These are phyloP conservation scores for Archocentrus centrarchus DNA, from an alignment of 2,113 vertebrate genomes.

Conservation along the genomic window DNA sequence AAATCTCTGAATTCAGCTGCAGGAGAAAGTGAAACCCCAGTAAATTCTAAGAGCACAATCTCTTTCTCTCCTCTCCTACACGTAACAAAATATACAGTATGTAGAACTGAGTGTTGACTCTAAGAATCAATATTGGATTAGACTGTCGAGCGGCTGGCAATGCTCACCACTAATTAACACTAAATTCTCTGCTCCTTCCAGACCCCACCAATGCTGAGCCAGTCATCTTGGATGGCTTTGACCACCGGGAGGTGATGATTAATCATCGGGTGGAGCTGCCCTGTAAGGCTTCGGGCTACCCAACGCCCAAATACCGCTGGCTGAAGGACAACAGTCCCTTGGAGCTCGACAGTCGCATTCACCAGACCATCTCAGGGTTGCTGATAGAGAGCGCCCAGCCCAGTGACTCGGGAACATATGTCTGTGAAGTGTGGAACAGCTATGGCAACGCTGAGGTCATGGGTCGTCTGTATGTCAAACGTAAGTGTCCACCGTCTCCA, in stretches of 20 bases:
- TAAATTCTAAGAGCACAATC: slow-evolving; percentile 6
- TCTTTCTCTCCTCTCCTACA: slow-evolving; percentile 14
- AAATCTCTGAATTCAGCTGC: neutral
- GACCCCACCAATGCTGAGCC: slow-evolving; percentile 97
- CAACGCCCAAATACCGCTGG: slow-evolving; percentile 96
- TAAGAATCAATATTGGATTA: slow-evolving; percentile 59
- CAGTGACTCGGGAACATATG: slow-evolving; percentile 92
- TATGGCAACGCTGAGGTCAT: slow-evolving; percentile 95
- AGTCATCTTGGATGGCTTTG: slow-evolving; percentile 95
- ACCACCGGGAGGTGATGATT: slow-evolving; percentile 94
- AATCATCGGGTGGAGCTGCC: slow-evolving; percentile 94
- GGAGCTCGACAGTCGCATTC: slow-evolving; percentile 94
- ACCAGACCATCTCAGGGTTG: slow-evolving; percentile 90
- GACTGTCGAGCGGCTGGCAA: slow-evolving; percentile 43
- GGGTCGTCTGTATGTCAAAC: slow-evolving; percentile 92
- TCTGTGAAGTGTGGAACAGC: slow-evolving; percentile 98
- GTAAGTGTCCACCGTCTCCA: slow-evolving; percentile 82
- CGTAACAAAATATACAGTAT: slow-evolving; percentile 42
- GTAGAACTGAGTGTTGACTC: slow-evolving; percentile 47
- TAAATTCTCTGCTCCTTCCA: slow-evolving; percentile 65
- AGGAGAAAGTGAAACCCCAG: neutral
- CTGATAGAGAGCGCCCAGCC: slow-evolving; percentile 91
- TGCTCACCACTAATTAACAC: slow-evolving; percentile 59
- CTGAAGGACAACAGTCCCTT: slow-evolving; percentile 96
- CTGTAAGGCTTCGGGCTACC: slow-evolving; percentile 97